Conservation (phyloP, 2,797 vertebrate species). For the Astyanax mexicanus region DNA sequence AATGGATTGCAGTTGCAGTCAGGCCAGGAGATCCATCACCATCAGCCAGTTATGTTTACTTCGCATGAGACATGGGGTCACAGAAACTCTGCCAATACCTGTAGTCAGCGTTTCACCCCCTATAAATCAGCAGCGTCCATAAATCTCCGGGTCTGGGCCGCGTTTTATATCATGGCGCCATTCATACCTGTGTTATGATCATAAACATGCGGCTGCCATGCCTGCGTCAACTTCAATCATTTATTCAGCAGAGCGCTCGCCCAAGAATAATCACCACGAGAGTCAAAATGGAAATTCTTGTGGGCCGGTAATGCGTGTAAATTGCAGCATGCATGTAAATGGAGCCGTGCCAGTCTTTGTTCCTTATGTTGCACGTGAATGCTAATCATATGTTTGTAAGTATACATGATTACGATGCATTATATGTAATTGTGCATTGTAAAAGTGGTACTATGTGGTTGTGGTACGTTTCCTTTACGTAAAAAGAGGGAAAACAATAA, state of each 20-base stretch:
- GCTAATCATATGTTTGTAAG: neutral
- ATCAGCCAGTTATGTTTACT: conserved; percentile 56
- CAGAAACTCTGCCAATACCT: conserved; percentile 51
- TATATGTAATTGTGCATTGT: neutral
- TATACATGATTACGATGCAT: neutral
- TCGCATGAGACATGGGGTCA: conserved; percentile 33
- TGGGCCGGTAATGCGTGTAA: neutral
- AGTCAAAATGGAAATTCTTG: neutral
- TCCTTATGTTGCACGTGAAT: no score
- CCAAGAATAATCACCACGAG: conserved; percentile 2
- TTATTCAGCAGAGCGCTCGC: conserved; percentile 3
- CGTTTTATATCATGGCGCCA: conserved; percentile 36
- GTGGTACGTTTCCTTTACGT: no score
- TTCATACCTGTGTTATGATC: conserved; percentile 35
- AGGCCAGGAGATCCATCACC: conserved; percentile 57
- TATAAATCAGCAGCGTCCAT: conserved; percentile 51
- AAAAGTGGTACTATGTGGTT: neutral
- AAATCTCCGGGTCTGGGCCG: conserved; percentile 36
- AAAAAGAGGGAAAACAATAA: no score
- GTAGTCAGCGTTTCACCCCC: conserved; percentile 51
- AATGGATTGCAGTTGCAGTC: conserved; percentile 56
- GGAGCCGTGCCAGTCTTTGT: neutral
- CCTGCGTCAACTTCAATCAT: conserved; percentile 14
- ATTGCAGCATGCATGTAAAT: neutral
- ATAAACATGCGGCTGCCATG: conserved; percentile 23